phyloP scores from a whole-genome alignment of 1,140 invertebrate genomes.

The Prorops nasuta region DNA sequence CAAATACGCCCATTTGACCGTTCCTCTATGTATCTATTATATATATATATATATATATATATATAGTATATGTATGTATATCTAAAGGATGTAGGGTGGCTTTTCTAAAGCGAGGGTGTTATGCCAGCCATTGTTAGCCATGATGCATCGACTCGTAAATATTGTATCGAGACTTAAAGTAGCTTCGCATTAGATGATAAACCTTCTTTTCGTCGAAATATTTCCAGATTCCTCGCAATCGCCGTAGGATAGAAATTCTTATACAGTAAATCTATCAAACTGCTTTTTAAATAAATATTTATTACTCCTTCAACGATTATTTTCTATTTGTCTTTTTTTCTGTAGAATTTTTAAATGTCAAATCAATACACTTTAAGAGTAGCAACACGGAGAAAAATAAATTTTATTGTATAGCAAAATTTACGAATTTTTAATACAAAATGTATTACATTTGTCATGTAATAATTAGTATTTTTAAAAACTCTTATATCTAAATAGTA shows the following conservation, averaged over 20 bases:
- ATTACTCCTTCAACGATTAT: conserved; percentile 22
- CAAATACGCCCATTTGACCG: conserved; percentile 7
- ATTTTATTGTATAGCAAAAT: too few species aligned
- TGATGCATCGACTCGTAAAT: conserved; percentile 57
- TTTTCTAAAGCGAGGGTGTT: conserved; percentile 44
- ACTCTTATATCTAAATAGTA: too few species aligned
- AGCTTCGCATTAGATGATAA: conserved; percentile 39
- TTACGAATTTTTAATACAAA: too few species aligned
- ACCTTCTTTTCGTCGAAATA: conserved; percentile 19
- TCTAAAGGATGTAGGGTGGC: conserved; percentile 17
- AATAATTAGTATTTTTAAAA: too few species aligned
- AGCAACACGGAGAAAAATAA: too few species aligned
- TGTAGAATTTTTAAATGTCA: neutral
- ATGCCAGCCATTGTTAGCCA: conserved; percentile 52
- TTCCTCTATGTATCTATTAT: too few species aligned
- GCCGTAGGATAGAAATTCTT: neutral
- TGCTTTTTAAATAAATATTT: conserved; percentile 23
- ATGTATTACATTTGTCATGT: too few species aligned
- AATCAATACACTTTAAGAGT: neutral
- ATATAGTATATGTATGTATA: too few species aligned
- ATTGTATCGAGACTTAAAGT: conserved; percentile 49
- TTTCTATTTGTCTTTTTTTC: too few species aligned
- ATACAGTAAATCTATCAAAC: neutral
- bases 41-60: too few species aligned
- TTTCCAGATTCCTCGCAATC: conserved; percentile 15